Evolutionary conservation across 1,140 invertebrate species (phyloP).

Genomic region (Papilio aristodemus): DNA sequence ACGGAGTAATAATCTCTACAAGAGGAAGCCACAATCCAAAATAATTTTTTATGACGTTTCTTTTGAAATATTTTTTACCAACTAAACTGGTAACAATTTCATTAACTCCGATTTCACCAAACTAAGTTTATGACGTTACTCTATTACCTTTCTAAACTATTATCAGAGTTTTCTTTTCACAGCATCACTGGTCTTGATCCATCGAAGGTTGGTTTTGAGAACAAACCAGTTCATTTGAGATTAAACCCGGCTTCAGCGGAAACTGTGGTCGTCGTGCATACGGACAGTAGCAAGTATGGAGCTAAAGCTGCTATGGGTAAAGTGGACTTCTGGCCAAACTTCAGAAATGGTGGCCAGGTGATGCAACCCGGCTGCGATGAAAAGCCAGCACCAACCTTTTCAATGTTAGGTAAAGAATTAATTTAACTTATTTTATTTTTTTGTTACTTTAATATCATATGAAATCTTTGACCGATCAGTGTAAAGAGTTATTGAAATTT

Average conservation of each 20-base stretch:
- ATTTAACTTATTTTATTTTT: not conserved
- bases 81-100: too few species aligned
- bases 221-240: slow-evolving; percentile 43
- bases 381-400: slow-evolving; percentile 45
- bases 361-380: slow-evolving; percentile 60
- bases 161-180: slow-evolving; percentile 31
- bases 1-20: too few species aligned
- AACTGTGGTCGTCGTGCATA: slow-evolving; percentile 58
- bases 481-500: too few species aligned
- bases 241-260: slow-evolving; percentile 55
- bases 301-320: slow-evolving; percentile 47
- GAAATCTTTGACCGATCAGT: too few species aligned
- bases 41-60: too few species aligned
- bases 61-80: too few species aligned
- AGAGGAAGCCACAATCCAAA: too few species aligned
- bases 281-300: slow-evolving; percentile 65
- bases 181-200: slow-evolving; percentile 71
- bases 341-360: slow-evolving; percentile 42
- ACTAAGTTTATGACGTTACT: too few species aligned
- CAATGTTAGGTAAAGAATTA: slow-evolving; percentile 50
- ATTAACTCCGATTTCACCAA: too few species aligned
- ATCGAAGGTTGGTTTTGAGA: slow-evolving; percentile 55
- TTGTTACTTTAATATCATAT: too few species aligned
- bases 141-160: slow-evolving; percentile 12
- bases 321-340: slow-evolving; percentile 72